A percentile compares a stretch with the other conserved stretches of the same genome.
These are phyloP conservation scores for Aporrectodea caliginosa DNA, from an alignment of 1,140 invertebrate genomes.

Conservation along the genomic window DNA sequence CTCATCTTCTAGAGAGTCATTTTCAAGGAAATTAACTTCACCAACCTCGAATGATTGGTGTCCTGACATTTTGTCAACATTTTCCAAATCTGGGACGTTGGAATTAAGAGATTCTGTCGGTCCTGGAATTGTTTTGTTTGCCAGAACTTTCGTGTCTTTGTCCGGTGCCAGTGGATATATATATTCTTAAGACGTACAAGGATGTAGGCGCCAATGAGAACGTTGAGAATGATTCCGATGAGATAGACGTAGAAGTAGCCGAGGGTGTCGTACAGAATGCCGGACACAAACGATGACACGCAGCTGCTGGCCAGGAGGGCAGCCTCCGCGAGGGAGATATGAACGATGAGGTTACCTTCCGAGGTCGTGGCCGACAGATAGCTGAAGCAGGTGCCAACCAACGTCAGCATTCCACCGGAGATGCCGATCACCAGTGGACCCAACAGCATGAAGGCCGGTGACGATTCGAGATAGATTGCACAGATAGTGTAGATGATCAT, in stretches of 20 bases:
- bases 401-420: background rate
- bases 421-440: background rate
- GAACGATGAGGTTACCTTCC: background rate
- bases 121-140: too few species aligned
- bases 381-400: background rate
- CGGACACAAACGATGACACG: background rate
- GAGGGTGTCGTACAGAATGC: background rate
- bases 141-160: too few species aligned
- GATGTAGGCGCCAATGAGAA: background rate
- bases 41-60: too few species aligned
- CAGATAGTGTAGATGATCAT: background rate
- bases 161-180: too few species aligned
- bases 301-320: background rate
- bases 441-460: background rate
- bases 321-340: background rate
- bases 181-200: background rate
- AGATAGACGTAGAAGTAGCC: background rate
- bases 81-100: too few species aligned
- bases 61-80: too few species aligned
- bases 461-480: background rate
- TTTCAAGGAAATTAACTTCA: too few species aligned
- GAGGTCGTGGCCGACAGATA: background rate
- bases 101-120: too few species aligned
- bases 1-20: too few species aligned
- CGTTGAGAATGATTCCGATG: background rate